phyloP scores from a whole-genome alignment of 2,113 vertebrate species.

The Tautogolabrus adspersus region DNA sequence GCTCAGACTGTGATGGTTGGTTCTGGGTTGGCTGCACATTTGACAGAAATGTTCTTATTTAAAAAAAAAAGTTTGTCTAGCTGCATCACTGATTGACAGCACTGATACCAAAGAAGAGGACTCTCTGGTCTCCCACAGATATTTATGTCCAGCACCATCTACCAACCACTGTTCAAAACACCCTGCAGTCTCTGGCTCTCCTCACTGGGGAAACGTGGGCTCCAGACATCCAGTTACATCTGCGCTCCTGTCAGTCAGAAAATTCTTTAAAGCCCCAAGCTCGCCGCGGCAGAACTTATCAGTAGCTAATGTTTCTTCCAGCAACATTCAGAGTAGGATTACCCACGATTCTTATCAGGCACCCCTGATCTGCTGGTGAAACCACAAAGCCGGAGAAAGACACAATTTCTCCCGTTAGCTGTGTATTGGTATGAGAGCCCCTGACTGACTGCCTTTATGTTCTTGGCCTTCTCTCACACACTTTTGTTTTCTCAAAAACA shows the following conservation, averaged over 20 bases:
- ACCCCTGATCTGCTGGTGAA: constrained; percentile 39
- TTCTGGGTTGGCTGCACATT: constrained; percentile 1
- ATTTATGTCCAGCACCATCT: constrained; percentile 42
- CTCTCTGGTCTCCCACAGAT: constrained; percentile 48
- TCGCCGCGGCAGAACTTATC: constrained; percentile 48
- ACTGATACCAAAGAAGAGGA: constrained; percentile 34
- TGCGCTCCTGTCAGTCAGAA: constrained; percentile 42
- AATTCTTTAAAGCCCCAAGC: constrained; percentile 44
- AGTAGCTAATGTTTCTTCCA: constrained; percentile 55
- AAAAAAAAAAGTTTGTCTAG: constrained; percentile 12
- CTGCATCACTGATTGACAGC: constrained; percentile 47
- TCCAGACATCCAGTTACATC: constrained; percentile 43
- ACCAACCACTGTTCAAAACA: neutral
- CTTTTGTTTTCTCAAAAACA: neutral
- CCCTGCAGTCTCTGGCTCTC: constrained; percentile 4
- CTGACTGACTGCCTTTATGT: constrained; percentile 30
- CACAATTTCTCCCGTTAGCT: constrained; percentile 49
- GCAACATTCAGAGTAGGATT: constrained; percentile 37
- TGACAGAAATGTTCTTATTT: constrained; percentile 7
- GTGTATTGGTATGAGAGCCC: constrained; percentile 33
- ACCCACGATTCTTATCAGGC: constrained; percentile 57
- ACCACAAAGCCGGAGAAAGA: constrained; percentile 43
- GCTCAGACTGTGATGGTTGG: constrained; percentile 23
- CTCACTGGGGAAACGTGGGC: neutral
- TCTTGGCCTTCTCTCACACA: neutral